phyloP scores from a whole-genome alignment of 2,888 invertebrate genomes.

The Trilocha varians region DNA sequence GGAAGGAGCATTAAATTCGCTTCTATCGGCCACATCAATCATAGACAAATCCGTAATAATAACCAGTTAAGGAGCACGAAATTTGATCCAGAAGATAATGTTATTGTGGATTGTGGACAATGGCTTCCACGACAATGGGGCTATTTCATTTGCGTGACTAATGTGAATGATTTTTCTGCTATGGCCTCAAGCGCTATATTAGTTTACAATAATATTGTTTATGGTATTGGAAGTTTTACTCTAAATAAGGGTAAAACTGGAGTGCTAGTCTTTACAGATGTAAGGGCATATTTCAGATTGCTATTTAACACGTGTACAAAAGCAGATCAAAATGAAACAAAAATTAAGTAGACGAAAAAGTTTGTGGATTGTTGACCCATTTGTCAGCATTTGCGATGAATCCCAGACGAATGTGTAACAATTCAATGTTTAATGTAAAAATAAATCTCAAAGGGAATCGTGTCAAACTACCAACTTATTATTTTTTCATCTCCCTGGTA shows the following conservation, averaged over 20 bases:
- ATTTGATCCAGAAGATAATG: slow-evolving; percentile 1
- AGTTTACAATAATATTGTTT: slow-evolving; percentile 3
- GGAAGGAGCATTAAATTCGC: slow-evolving; percentile 1
- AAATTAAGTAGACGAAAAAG: no score
- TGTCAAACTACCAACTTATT: no score
- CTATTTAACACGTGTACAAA: slow-evolving; percentile 4
- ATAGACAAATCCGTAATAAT: not conserved
- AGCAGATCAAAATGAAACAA: not conserved
- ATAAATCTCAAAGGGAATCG: no score
- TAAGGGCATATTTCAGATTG: slow-evolving; percentile 3
- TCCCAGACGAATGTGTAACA: no score
- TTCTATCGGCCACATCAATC: not conserved
- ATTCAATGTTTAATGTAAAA: no score
- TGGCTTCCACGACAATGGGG: slow-evolving; percentile 11
- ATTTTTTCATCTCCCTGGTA: no score
- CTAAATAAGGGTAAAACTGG: slow-evolving; percentile 6
- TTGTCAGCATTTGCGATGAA: no score
- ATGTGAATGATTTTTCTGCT: slow-evolving; percentile 2
- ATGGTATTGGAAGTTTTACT: slow-evolving; percentile 7
- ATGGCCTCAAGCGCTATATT: slow-evolving; percentile 7
- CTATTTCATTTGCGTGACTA: slow-evolving; percentile 8
- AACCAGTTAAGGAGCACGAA: not conserved
- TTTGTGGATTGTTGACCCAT: no score
- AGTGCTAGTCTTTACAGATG: slow-evolving; percentile 10
- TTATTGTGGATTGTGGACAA: slow-evolving; percentile 6